Percentiles rank a stretch among this genome's conserved stretches.
These are phyloP conservation scores for Tachyglossus aculeatus DNA, from an alignment of 2,797 vertebrate species.

Conservation along the genomic window DNA sequence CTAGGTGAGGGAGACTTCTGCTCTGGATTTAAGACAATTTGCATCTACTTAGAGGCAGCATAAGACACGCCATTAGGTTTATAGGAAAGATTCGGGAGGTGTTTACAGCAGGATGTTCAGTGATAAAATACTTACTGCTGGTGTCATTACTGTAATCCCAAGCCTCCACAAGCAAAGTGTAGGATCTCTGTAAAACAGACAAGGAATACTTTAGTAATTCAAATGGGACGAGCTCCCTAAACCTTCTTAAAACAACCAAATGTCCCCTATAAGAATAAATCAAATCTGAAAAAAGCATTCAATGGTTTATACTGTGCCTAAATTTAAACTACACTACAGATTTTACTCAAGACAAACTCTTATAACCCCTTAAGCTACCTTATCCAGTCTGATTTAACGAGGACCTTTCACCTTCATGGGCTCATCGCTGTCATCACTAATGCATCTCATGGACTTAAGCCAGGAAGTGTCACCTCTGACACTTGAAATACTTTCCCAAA, in stretches of 20 bases:
- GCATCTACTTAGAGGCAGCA: neutral
- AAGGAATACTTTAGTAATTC: constrained; percentile 62
- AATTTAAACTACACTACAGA: constrained; percentile 65
- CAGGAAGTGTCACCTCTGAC: constrained; percentile 44
- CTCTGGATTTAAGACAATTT: too few relatives aligned
- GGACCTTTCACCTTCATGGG: constrained; percentile 59
- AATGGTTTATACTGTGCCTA: neutral
- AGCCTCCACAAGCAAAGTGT: constrained; percentile 95
- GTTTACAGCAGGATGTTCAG: neutral
- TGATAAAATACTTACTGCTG: constrained; percentile 80
- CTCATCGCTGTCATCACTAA: constrained; percentile 62
- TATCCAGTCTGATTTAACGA: constrained; percentile 60
- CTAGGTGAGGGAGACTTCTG: too few relatives aligned
- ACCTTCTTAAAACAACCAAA: neutral
- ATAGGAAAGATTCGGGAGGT: neutral
- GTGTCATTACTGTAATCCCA: constrained; percentile 95
- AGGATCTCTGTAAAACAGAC: constrained; percentile 89
- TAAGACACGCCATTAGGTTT: neutral
- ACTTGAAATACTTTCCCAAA: constrained; percentile 13
- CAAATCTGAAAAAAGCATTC: neutral
- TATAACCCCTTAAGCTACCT: constrained; percentile 48
- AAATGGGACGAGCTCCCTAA: neutral
- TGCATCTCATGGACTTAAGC: constrained; percentile 59
- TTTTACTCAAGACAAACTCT: constrained; percentile 58
- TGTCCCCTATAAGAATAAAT: neutral